These are phyloP conservation scores for Trachelipus rathkii DNA, from an alignment of 1,140 invertebrate genomes.

Conservation along the genomic window DNA sequence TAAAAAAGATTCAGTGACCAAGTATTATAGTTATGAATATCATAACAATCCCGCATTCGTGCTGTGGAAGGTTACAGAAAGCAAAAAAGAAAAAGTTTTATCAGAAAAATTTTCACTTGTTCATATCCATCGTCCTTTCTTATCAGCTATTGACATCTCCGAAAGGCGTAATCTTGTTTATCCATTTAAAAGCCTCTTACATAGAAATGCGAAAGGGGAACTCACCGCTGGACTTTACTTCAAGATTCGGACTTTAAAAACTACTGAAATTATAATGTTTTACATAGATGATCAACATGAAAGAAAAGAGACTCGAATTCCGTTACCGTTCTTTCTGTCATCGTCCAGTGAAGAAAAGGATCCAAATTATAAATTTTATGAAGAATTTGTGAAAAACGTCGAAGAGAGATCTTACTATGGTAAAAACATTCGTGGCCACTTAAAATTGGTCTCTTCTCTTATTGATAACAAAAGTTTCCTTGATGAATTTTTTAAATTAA, in stretches of 20 bases:
- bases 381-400: background rate
- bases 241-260: conserved; percentile 55
- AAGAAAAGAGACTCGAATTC: conserved; percentile 65
- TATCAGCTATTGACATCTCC: conserved; percentile 75
- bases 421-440: background rate
- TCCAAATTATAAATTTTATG: conserved; percentile 5
- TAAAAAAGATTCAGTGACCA: conserved; percentile 28
- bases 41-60: conserved; percentile 67
- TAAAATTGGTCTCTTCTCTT: conserved; percentile 24
- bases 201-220: conserved; percentile 72
- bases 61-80: conserved; percentile 69
- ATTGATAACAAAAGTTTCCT: conserved; percentile 28
- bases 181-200: conserved; percentile 74
- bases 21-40: conserved; percentile 60
- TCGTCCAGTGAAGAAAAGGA: background rate
- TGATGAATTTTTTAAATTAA: conserved; percentile 24
- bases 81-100: conserved; percentile 26
- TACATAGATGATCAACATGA: conserved; percentile 61
- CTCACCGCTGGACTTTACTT: conserved; percentile 79
- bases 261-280: conserved; percentile 68
- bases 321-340: conserved; percentile 26
- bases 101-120: conserved; percentile 59
- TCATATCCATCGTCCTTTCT: conserved; percentile 70
- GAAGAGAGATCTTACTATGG: background rate
- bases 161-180: conserved; percentile 84